Evolutionary conservation across 2,888 invertebrate species (phyloP).

Genomic region (Slavum lentiscoides): DNA sequence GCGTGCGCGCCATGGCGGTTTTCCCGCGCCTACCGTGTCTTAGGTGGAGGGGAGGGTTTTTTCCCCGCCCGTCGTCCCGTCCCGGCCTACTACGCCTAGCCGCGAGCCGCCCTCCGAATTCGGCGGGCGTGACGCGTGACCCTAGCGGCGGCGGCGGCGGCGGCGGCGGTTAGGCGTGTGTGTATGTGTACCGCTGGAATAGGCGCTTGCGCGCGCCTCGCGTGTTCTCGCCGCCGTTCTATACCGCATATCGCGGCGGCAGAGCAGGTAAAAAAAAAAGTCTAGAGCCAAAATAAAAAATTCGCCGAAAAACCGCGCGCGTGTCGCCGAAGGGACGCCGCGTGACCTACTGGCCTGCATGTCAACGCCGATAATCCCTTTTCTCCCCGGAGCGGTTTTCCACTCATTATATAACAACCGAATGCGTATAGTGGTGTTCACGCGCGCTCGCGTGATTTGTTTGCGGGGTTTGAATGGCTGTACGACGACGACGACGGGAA

Average conservation of each 20-base stretch:
- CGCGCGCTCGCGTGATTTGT: too few relatives aligned
- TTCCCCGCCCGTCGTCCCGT: not conserved
- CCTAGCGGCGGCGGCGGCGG: not conserved
- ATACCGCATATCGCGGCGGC: too few relatives aligned
- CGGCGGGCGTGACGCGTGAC: not conserved
- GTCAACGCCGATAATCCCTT: not conserved
- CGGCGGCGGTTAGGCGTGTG: not conserved
- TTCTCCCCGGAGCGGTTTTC: not conserved
- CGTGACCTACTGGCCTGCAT: conserved; percentile 31
- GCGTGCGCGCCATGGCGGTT: too few relatives aligned
- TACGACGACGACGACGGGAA: not conserved
- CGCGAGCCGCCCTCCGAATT: not conserved
- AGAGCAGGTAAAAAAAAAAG: not conserved
- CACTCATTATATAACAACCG: not conserved
- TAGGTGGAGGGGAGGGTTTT: too few relatives aligned
- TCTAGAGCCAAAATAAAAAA: too few relatives aligned
- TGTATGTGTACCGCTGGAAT: not conserved
- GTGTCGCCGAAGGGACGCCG: not conserved
- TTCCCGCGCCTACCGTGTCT: too few relatives aligned
- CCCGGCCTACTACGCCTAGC: not conserved
- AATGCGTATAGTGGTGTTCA: not conserved
- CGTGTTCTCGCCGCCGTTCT: not conserved
- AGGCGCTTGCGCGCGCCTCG: not conserved
- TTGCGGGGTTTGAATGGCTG: too few relatives aligned
- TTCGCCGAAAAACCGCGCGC: too few relatives aligned